Evolutionary conservation across 2,797 vertebrate species (phyloP).

Genomic region (Percopsis omiscomaycus): DNA sequence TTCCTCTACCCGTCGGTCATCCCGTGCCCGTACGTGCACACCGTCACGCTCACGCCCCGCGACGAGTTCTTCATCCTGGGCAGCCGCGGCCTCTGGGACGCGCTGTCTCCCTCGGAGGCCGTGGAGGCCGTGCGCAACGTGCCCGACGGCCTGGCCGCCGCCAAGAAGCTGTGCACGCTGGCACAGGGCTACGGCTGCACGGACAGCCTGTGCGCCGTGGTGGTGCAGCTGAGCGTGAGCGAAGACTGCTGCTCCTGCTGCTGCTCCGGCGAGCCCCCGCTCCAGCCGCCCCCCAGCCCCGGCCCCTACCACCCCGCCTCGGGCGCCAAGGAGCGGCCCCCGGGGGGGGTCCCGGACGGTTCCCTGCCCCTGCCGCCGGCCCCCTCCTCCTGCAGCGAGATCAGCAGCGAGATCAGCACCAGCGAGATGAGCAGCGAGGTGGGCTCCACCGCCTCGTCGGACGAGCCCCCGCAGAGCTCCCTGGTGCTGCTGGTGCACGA

Average conservation of each 20-base stretch:
- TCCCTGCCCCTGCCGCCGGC: slow-evolving; percentile 80
- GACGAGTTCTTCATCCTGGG: slow-evolving; percentile 98
- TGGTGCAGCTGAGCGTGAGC: slow-evolving; percentile 93
- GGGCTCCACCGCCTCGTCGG: slow-evolving; percentile 94
- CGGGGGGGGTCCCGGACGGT: slow-evolving; percentile 75
- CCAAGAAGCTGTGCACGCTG: slow-evolving; percentile 96
- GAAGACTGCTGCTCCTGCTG: slow-evolving; percentile 98
- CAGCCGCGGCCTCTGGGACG: slow-evolving; percentile 93
- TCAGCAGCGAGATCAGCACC: slow-evolving; percentile 97
- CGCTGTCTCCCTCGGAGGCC: slow-evolving; percentile 85
- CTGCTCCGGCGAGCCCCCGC: slow-evolving; percentile 68
- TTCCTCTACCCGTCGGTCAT: slow-evolving; percentile 96
- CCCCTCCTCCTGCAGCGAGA: slow-evolving; percentile 90
- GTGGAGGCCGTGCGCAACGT: slow-evolving; percentile 91
- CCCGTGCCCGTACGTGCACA: slow-evolving; percentile 90
- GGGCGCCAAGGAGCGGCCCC: slow-evolving; percentile 81
- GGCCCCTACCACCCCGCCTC: slow-evolving; percentile 81
- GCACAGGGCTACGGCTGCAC: slow-evolving; percentile 96
- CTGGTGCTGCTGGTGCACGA: slow-evolving; percentile 76
- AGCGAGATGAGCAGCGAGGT: slow-evolving; percentile 99
- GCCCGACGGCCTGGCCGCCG: slow-evolving; percentile 89
- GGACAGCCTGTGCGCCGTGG: slow-evolving; percentile 91
- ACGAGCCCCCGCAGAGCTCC: slow-evolving; percentile 81
- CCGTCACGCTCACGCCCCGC: slow-evolving; percentile 88
- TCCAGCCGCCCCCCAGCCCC: slow-evolving; percentile 84